These are phyloP conservation scores for Litocranius walleri DNA, from an alignment of 2,113 vertebrate species.

Conservation along the genomic window DNA sequence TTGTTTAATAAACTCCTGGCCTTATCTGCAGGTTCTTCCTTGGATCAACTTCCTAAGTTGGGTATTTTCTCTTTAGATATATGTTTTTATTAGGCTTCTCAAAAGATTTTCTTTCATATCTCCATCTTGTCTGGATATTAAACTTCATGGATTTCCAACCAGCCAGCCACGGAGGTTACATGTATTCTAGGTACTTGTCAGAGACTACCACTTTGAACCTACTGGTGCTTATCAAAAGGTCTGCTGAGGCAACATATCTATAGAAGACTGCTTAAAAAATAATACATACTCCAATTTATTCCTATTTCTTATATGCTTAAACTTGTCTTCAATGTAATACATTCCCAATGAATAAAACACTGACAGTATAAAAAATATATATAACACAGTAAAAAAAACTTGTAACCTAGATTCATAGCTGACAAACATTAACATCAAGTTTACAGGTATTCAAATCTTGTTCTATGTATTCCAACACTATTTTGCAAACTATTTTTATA, in stretches of 20 bases:
- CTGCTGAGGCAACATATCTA: neutral
- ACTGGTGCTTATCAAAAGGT: neutral
- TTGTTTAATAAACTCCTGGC: neutral
- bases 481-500: conserved; percentile 11
- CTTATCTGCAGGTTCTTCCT: neutral
- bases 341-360: neutral
- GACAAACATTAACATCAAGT: neutral
- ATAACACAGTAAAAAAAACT: neutral
- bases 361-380: neutral
- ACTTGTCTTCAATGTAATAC: neutral
- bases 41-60: neutral
- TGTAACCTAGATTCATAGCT: neutral
- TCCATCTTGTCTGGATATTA: neutral
- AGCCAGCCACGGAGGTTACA: neutral
- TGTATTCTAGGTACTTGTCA: neutral
- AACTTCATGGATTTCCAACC: neutral
- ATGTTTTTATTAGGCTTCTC: neutral
- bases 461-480: neutral
- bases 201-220: neutral
- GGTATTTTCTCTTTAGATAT: neutral
- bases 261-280: neutral
- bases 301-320: neutral
- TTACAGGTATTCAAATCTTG: neutral
- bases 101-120: neutral
- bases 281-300: neutral